Percentiles rank a stretch among this genome's conserved stretches.
Evolutionary conservation across 1,140 invertebrate species (phyloP).

Genomic region (Cydia amplana): DNA sequence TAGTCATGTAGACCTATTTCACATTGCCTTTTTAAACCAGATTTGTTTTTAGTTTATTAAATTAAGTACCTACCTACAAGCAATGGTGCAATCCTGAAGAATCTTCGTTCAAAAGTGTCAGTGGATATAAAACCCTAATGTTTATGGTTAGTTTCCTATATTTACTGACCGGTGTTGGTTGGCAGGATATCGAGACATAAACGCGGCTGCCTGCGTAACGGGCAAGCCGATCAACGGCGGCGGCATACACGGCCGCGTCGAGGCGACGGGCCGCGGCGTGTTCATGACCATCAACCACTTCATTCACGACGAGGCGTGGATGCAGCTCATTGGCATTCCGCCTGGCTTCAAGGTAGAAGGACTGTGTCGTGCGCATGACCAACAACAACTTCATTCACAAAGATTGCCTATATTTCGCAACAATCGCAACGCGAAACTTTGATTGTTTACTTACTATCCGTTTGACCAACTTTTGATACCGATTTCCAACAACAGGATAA

Average conservation of each 20-base stretch:
- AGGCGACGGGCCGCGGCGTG: constrained; percentile 94
- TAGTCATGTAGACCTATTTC: too few relatives aligned
- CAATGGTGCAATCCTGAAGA: too few relatives aligned
- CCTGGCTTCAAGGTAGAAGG: constrained; percentile 81
- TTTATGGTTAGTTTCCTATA: too few relatives aligned
- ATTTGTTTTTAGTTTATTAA: too few relatives aligned
- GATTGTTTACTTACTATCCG: too few relatives aligned
- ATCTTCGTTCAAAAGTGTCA: too few relatives aligned
- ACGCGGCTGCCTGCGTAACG: constrained; percentile 91
- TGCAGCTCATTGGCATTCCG: constrained; percentile 85
- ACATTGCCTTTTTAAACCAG: too few relatives aligned
- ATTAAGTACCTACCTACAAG: too few relatives aligned
- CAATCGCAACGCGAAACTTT: too few relatives aligned
- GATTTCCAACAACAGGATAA: constrained; percentile 82
- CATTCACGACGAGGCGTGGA: constrained; percentile 88
- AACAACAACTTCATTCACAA: constrained; percentile 89
- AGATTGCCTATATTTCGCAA: too few relatives aligned
- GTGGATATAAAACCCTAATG: too few relatives aligned
- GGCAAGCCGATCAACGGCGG: constrained; percentile 90
- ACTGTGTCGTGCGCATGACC: constrained; percentile 56
- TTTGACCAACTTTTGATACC: background rate
- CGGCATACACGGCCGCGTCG: constrained; percentile 90
- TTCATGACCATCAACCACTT: constrained; percentile 91
- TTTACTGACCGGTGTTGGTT: background rate
- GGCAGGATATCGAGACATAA: constrained; percentile 86